Evolutionary conservation across 2,797 vertebrate genomes (phyloP), one percentile per base, ranked within the genome.

Genomic region (Diglossa cyanea): DNA sequence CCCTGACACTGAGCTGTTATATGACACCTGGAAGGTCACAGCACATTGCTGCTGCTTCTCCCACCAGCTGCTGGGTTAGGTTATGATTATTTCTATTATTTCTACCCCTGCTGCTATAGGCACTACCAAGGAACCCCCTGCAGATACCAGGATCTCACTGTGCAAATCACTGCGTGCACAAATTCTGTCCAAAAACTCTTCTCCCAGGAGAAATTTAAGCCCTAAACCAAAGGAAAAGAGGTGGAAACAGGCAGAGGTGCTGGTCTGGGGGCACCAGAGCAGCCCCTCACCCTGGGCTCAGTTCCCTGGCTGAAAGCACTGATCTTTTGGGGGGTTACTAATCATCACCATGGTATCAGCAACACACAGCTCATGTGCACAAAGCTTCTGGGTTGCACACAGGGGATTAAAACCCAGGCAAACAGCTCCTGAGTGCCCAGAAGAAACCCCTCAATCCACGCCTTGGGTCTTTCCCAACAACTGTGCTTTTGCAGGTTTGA

Each of bases 21-120:
- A 21, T 73, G 94, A 92, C 83, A 76, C 74, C 60, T 95, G 42
- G 37, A 73, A 93, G 89, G 77, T 86, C 80, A 92, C 63, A 76
- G 55, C 55, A 31, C 55, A 73, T 85, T 86, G 45, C 74, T 92
- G 47, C 51, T 78, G 13, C 67, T 78, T 77, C 72, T 80, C 76
- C 62, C 58, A 47, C 54, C 70, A 90, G 78, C 86, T 95, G 70
- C 26, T 66, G 28, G 44, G 39, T 88, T 48, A 70, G 42, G 54
- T 68, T 55, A 10, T 85, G 51, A 54, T 61, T 76, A 26, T 68
- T 88, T 66, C 47, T 92, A 42, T 48, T 77, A 26, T 83, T 95
- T 67, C 73, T 90, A 47, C 55, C 63, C 62, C 74, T 66, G 51
- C 86, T 88, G 72, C 88, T 90, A 17, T 0, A 94, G 76, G 33